phyloP scores from a whole-genome alignment of 2,113 vertebrate genomes.

The Fulica atra region DNA sequence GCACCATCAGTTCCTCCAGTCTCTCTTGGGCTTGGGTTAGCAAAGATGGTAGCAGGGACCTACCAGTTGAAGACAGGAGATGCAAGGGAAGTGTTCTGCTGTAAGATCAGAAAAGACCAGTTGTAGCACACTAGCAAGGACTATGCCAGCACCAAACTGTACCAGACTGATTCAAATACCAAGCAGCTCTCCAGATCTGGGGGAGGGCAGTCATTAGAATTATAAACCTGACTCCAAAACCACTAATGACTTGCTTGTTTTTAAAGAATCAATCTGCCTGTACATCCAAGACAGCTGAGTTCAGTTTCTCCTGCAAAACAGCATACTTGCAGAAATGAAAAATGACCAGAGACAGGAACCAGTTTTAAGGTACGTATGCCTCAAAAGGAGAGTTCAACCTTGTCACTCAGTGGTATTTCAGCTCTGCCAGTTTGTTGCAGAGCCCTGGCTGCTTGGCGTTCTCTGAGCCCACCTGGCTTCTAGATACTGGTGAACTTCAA shows the following conservation, averaged over 20 bases:
- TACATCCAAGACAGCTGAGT: neutral
- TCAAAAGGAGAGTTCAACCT: neutral
- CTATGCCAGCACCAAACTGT: neutral
- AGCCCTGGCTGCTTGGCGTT: neutral
- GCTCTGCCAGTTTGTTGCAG: neutral
- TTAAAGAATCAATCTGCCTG: neutral
- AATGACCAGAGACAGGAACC: neutral
- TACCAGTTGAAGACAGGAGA: neutral
- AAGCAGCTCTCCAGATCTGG: neutral
- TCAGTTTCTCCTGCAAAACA: neutral
- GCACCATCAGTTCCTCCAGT: neutral
- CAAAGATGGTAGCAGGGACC: neutral
- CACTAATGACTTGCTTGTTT: neutral
- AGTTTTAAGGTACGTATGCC: neutral
- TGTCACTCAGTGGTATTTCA: neutral
- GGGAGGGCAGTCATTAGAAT: rapidly evolving
- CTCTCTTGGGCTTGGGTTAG: neutral
- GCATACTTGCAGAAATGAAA: neutral
- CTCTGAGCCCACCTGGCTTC: neutral
- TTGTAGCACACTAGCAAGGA: neutral
- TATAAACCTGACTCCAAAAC: neutral
- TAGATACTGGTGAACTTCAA: neutral
- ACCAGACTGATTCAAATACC: neutral
- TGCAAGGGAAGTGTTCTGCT: neutral
- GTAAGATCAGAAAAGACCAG: neutral